phyloP scores from a whole-genome alignment of 2,888 invertebrate genomes.

The Synergus laeviventris region DNA sequence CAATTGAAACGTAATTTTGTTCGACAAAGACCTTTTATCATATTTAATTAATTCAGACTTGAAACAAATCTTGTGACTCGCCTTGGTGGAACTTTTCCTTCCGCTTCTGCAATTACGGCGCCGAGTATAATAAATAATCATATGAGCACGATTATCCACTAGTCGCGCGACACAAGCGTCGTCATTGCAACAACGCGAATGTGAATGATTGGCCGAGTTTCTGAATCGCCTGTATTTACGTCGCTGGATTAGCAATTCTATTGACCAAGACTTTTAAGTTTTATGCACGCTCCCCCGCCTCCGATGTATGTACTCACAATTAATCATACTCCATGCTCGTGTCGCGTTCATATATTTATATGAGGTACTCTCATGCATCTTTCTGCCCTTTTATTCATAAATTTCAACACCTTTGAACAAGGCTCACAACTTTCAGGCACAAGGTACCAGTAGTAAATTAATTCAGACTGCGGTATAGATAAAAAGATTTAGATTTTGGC shows the following conservation, averaged over 20 bases:
- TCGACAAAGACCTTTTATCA: neutral
- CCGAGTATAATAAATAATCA: conserved; percentile 25
- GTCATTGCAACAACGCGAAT: conserved; percentile 34
- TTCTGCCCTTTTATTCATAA: conserved; percentile 32
- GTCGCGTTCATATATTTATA: conserved; percentile 11
- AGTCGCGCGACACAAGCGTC: conserved; percentile 46
- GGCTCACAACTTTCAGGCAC: conserved; percentile 5
- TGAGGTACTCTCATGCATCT: conserved; percentile 24
- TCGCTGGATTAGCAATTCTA: conserved; percentile 45
- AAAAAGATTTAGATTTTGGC: too few species aligned
- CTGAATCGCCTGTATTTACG: conserved; percentile 43
- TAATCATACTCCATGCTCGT: conserved; percentile 8
- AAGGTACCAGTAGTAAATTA: conserved; percentile 3
- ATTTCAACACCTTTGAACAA: conserved; percentile 26
- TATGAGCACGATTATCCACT: conserved; percentile 32
- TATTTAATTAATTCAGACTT: neutral
- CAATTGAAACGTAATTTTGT: neutral
- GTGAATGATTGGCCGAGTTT: conserved; percentile 46
- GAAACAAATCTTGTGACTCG: neutral
- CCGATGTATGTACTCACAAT: conserved; percentile 7
- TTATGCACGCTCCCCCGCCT: neutral
- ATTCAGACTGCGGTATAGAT: neutral
- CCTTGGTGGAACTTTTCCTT: neutral
- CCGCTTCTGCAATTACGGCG: neutral
- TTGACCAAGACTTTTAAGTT: conserved; percentile 43